Base-by-base conservation (phyloP, 1,140 invertebrate genomes). In the Drosophila leontia region DNA sequence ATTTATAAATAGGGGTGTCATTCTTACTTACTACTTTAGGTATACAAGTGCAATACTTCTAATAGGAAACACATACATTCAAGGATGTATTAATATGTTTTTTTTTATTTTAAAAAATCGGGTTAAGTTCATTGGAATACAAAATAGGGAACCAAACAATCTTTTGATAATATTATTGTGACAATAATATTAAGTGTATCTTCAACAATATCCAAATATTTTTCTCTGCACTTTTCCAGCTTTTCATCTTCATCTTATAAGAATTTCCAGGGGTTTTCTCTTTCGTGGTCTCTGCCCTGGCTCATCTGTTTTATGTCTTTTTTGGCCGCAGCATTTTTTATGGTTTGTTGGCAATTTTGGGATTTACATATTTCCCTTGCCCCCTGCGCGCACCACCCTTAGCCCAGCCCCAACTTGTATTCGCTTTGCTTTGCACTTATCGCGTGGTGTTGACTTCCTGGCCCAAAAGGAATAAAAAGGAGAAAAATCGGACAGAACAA, bases 261-360 rank as follows among this genome's bases (percentile, higher is more conserved):
- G 44, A 47, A 76, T 76, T 76, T 76, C 76, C 37, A 17, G 71
- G n/a, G 45, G 51, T 13, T 47, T 58, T 34, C 51, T 47, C 29
- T 32, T 29, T 15, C 42, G 60, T 45, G 26, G 26, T 53, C 5
- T 29, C 29, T 47, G 13, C 45, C 61, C 32, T 55, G 37, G 77
- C 62, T 74, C 80, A 75, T 75, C 80, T 79, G 80, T 75, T 82
- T 82, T 82, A 82, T 82, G 75, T 78, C 80, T 82, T 77, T 55
- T 75, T 68, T 55, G 67, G 67, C 62, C 62, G 57, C 60, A 65
- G 77, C 39, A 59, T 72, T 72, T 80, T 80, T 80, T 80, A 80
- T 80, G 71, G 58, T 80, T 70, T 75, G 71, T 75, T 75, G 45
- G 78, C 78, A 80, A 80, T 80, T 80, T 80, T 75, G 56, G 63